Evolutionary conservation across 2,888 invertebrate genomes (phyloP), one percentile per base, ranked within the genome.

Genomic region (Syrista parreyssii): DNA sequence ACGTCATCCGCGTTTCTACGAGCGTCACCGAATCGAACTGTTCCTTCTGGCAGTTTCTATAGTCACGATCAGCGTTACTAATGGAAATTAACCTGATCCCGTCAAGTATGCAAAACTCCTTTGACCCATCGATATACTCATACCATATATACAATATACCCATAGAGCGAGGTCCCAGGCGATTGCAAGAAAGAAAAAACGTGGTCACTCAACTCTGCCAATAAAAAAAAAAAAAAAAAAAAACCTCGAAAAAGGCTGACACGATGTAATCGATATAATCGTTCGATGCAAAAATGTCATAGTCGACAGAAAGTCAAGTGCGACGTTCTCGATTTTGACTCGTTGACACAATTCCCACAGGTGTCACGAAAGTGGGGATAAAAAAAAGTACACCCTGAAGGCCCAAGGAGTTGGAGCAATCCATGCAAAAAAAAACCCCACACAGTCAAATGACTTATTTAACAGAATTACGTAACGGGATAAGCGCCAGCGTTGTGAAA

Each of bases 241-340:
- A 55, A 55, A 55, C 23, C 9, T 23, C 9, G 36, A 9, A 55
- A 55, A 55, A 55, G 23, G 55, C 55, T 55, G 55, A 55, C 55
- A 55, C 55, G 55, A 55, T 15, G 9, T 55, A 55, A 55, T 32
- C 71, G 30, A 31, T 31, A 74, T n/a, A 74, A 74, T 74, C 74
- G 74, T 74, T 74, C 74, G 74, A 74, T 74, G 74, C 74, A 74
- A 74, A 74, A 74, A 74, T 74, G 35, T 74, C 74, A 30, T 23
- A 32, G 74, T 74, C 74, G 33, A 33, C 74, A 33, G 23, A 55
- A 55, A 6, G 23, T 55, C 23, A 55, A 55, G 55, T 55, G 55
- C 55, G 55, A 55, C 23, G 55, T 55, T 9, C 55, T 23, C 55
- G 23, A 23, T 55, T 55, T 23, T 55, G 31, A 71, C 71, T 71